These are phyloP conservation scores for Liasis olivaceus DNA, from an alignment of 2,797 vertebrate genomes.

Conservation along the genomic window DNA sequence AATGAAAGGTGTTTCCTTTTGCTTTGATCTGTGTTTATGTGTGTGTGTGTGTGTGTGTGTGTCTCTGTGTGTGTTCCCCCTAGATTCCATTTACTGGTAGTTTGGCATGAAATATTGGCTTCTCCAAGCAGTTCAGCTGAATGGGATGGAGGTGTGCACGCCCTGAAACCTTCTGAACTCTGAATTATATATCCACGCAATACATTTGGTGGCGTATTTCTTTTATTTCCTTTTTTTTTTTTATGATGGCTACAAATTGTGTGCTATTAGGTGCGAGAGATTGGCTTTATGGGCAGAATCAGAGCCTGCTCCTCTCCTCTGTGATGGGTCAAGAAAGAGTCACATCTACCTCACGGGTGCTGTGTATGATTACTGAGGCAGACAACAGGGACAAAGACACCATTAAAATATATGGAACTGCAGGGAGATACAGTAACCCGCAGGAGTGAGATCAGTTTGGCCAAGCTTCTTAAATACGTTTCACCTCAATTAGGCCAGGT, in stretches of 20 bases:
- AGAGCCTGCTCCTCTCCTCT: constrained; percentile 41
- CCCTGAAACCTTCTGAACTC: constrained; percentile 56
- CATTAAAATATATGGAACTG: constrained; percentile 51
- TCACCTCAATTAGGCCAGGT: constrained; percentile 40
- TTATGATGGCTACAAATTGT: constrained; percentile 59
- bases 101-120: constrained; percentile 57
- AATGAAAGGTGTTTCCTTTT: constrained; percentile 40
- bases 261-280: constrained; percentile 41
- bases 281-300: constrained; percentile 36
- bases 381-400: constrained; percentile 55
- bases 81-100: constrained; percentile 48
- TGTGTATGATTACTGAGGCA: constrained; percentile 45
- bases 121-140: constrained; percentile 27
- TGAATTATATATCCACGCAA: constrained; percentile 42
- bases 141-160: constrained; percentile 26
- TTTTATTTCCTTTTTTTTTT: constrained; percentile 25
- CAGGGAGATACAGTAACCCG: constrained; percentile 51
- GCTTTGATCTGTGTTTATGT: neutral
- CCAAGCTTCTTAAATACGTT: constrained; percentile 48
- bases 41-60: neutral
- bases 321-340: constrained; percentile 50
- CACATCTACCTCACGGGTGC: constrained; percentile 16
- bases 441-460: constrained; percentile 14
- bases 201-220: constrained; percentile 49
- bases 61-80: constrained; percentile 11